These are phyloP conservation scores for Egretta garzetta DNA, from an alignment of 2,113 vertebrate species.

Conservation along the genomic window DNA sequence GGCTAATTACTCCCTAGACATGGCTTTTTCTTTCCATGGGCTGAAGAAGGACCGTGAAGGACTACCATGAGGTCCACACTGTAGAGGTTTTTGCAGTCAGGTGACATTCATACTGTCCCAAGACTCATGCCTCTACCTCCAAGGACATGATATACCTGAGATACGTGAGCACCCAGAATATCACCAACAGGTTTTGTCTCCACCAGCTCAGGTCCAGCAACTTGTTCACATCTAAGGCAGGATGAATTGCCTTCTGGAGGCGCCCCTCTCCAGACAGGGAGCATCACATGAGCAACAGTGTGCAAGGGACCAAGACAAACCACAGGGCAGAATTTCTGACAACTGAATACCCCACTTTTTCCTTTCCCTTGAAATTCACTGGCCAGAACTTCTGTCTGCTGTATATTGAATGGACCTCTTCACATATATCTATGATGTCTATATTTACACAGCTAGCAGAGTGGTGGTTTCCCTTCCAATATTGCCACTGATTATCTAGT, in stretches of 20 bases:
- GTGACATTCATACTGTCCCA: neutral
- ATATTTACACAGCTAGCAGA: neutral
- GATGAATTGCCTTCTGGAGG: neutral
- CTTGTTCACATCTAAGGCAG: neutral
- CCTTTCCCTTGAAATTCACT: neutral
- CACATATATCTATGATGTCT: neutral
- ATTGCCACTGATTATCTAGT: neutral
- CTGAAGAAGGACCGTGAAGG: neutral
- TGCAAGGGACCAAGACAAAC: neutral
- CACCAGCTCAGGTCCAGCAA: neutral
- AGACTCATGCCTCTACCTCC: neutral
- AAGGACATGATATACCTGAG: neutral
- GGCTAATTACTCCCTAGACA: neutral
- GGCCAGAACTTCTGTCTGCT: neutral
- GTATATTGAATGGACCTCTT: neutral
- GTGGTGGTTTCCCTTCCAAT: slow-evolving; percentile 24
- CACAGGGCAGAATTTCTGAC: neutral
- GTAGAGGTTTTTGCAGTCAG: neutral
- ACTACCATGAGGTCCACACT: neutral
- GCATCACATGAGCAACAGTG: neutral
- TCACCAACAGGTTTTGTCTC: neutral
- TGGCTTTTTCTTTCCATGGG: neutral
- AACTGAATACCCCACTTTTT: neutral
- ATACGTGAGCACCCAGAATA: neutral
- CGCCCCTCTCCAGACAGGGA: neutral